phyloP scores from a whole-genome alignment of 2,888 invertebrate species.

The Agrochola circellaris region DNA sequence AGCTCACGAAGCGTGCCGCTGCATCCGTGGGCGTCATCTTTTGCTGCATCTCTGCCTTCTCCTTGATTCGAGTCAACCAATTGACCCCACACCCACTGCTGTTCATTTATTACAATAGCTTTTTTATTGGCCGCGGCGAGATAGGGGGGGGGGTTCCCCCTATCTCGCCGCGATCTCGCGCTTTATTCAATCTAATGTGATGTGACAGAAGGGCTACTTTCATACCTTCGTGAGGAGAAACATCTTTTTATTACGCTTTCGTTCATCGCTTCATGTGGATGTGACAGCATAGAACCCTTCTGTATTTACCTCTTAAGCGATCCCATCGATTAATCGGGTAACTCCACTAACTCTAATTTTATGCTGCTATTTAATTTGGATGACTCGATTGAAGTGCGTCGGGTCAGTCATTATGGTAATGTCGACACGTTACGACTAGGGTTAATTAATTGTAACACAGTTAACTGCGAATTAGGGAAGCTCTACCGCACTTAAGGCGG shows the following conservation, averaged over 20 bases:
- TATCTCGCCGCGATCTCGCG: too few species aligned
- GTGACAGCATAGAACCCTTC: neutral
- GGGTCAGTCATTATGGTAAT: slow-evolving; percentile 44
- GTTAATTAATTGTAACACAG: slow-evolving; percentile 25
- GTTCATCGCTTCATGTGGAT: neutral
- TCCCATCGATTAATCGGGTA: slow-evolving; percentile 13
- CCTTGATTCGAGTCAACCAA: slow-evolving; percentile 51
- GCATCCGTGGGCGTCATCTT: slow-evolving; percentile 1
- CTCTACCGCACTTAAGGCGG: neutral
- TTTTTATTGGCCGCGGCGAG: slow-evolving; percentile 67
- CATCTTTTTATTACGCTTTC: neutral
- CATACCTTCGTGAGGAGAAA: neutral
- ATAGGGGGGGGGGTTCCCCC: too few species aligned
- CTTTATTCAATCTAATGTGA: neutral
- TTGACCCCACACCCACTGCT: slow-evolving; percentile 70
- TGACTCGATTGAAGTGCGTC: slow-evolving; percentile 45
- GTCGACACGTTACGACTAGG: slow-evolving; percentile 8
- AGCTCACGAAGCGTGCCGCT: neutral
- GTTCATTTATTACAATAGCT: slow-evolving; percentile 69
- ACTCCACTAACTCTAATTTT: slow-evolving; percentile 6
- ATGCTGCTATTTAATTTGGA: slow-evolving; percentile 41
- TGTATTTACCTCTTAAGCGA: neutral
- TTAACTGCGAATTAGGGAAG: slow-evolving; percentile 25
- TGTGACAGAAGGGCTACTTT: neutral
- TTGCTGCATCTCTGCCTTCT: neutral